Percentiles rank a stretch among this genome's conserved stretches.
phyloP scores from a whole-genome alignment of 1,140 invertebrate genomes.

The Hestina assimilis region DNA sequence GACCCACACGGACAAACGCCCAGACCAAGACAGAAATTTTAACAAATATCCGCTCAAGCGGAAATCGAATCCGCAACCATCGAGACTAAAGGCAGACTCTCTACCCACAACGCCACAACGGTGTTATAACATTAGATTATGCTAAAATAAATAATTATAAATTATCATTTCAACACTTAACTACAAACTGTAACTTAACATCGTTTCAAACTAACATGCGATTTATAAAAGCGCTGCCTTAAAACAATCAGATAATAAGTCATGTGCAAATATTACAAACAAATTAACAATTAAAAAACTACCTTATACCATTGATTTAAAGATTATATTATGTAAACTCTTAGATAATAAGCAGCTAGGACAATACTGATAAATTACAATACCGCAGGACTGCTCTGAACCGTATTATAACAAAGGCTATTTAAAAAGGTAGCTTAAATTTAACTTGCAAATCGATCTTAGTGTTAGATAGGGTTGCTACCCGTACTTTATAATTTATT shows the following conservation, averaged over 20 bases:
- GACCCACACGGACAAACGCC: too few species aligned
- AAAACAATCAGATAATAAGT: slow-evolving; percentile 22
- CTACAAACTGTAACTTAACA: too few species aligned
- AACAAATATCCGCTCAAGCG: too few species aligned
- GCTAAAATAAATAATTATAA: too few species aligned
- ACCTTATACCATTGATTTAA: not conserved
- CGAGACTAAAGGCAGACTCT: too few species aligned
- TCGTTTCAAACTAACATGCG: not conserved
- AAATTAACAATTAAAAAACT: not conserved
- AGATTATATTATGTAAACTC: not conserved
- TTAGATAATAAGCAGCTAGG: slow-evolving; percentile 21
- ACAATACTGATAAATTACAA: slow-evolving; percentile 25
- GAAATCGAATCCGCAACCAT: too few species aligned
- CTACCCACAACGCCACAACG: too few species aligned
- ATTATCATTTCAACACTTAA: too few species aligned
- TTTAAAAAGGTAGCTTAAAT: slow-evolving; percentile 28
- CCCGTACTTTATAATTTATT: too few species aligned
- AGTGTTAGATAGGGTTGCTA: too few species aligned
- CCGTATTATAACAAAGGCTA: slow-evolving; percentile 29
- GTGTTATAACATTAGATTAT: too few species aligned
- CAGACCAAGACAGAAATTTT: too few species aligned
- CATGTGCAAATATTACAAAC: slow-evolving; percentile 14
- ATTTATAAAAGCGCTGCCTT: slow-evolving; percentile 11
- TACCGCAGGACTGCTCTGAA: slow-evolving; percentile 11
- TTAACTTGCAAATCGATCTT: slow-evolving; percentile 31